phyloP scores from a whole-genome alignment of 2,888 invertebrate genomes.

The Epinotia ramella region DNA sequence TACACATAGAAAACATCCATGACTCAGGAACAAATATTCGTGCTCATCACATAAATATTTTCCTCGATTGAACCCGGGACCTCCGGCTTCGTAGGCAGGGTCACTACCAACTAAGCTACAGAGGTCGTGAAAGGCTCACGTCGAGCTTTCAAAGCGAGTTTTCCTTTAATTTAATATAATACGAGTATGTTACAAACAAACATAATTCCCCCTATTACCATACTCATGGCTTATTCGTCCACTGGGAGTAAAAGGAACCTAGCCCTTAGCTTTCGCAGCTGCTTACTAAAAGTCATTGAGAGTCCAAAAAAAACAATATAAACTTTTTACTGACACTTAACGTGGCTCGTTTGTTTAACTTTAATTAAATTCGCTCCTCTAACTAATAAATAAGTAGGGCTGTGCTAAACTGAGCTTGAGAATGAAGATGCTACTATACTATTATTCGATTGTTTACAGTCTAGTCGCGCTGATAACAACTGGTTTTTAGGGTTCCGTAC shows the following conservation, averaged over 20 bases:
- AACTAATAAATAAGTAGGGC: conserved; percentile 35
- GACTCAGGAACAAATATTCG: no score
- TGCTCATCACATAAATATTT: no score
- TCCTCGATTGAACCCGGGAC: no score
- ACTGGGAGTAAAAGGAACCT: not conserved
- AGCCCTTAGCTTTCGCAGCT: conserved; percentile 23
- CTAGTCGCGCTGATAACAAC: no score
- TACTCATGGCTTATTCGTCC: not conserved
- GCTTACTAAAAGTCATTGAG: conserved; percentile 32
- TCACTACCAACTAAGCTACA: no score
- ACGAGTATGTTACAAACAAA: not conserved
- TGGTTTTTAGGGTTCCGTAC: no score
- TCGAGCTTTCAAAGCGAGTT: not conserved
- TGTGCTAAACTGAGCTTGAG: not conserved
- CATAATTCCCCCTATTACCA: not conserved
- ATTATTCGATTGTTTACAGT: no score
- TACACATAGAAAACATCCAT: no score
- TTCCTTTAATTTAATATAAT: not conserved
- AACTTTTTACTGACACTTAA: conserved; percentile 41
- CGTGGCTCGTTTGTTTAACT: conserved; percentile 36
- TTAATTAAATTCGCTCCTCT: conserved; percentile 31
- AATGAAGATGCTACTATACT: not conserved
- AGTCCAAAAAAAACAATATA: conserved; percentile 44
- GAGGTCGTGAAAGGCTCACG: no score
- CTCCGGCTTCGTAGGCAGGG: no score